phyloP scores from a whole-genome alignment of 2,888 invertebrate species.

The Agonopterix heracliana region DNA sequence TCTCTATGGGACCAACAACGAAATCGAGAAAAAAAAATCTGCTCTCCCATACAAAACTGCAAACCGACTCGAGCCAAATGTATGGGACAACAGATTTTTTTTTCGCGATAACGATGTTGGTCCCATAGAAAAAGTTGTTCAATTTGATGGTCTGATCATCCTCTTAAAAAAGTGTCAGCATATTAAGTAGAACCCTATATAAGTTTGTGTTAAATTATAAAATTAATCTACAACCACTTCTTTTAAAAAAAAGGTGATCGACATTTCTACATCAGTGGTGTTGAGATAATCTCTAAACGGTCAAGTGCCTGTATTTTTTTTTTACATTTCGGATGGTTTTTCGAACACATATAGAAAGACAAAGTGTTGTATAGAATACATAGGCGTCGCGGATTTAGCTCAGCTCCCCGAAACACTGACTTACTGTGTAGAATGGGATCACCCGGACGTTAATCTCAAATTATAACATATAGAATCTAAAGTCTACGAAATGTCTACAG shows the following conservation, averaged over 20 bases:
- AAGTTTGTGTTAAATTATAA: too few species aligned
- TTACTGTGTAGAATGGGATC: constrained; percentile 62
- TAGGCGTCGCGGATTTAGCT: constrained; percentile 35
- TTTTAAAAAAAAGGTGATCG: constrained; percentile 41
- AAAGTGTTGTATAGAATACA: constrained; percentile 45
- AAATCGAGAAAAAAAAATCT: too few species aligned
- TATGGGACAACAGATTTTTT: too few species aligned
- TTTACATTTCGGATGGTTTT: constrained; percentile 28
- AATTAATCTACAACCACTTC: too few species aligned
- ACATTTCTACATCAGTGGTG: constrained; percentile 60
- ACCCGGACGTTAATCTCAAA: constrained; percentile 20
- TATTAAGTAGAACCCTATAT: too few species aligned
- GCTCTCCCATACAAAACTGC: too few species aligned
- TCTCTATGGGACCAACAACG: too few species aligned
- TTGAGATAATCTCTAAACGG: constrained; percentile 67
- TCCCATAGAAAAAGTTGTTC: too few species aligned
- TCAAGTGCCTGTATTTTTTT: constrained; percentile 61
- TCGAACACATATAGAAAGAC: constrained; percentile 54
- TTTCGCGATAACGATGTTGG: too few species aligned
- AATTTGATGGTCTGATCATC: too few species aligned
- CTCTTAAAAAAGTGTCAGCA: too few species aligned
- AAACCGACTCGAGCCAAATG: too few species aligned
- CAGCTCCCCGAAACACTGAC: constrained; percentile 53
- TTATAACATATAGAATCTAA: constrained; percentile 9
- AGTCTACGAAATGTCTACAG: constrained; percentile 24